phyloP scores from a whole-genome alignment of 2,797 vertebrate genomes.

The Prionace glauca region DNA sequence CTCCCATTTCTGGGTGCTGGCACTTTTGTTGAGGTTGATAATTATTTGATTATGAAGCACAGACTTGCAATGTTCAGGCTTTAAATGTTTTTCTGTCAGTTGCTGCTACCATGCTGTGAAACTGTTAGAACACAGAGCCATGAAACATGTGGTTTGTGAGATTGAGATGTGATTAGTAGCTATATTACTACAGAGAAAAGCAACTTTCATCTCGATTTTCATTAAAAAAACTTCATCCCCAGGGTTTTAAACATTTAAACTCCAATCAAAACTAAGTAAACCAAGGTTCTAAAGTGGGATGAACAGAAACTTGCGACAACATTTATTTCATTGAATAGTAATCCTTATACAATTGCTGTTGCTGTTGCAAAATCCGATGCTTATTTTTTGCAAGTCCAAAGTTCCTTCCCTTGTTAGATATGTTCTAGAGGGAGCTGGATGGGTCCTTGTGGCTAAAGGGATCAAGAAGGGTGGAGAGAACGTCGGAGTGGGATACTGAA shows the following conservation, averaged over 20 bases:
- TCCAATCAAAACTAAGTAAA: not conserved
- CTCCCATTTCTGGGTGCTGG: not conserved
- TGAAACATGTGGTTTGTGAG: not conserved
- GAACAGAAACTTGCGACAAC: not conserved
- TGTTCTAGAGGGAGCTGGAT: no score
- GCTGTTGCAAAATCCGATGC: not conserved
- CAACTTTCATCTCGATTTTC: not conserved
- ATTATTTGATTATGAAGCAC: not conserved
- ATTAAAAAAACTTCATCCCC: not conserved
- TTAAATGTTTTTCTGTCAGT: not conserved
- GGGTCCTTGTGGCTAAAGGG: no score
- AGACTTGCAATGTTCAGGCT: not conserved
- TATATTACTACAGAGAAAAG: not conserved
- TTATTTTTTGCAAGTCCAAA: not conserved
- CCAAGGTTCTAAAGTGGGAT: not conserved
- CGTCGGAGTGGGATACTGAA: no score
- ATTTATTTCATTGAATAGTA: not conserved
- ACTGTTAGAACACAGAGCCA: not conserved
- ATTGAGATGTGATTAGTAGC: not conserved
- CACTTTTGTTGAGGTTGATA: not conserved
- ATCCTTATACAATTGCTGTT: not conserved
- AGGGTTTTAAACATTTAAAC: not conserved
- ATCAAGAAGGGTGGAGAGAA: no score
- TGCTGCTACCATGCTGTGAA: not conserved
- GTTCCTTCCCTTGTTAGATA: not conserved